Base-by-base conservation (phyloP, 2,888 invertebrate species). In the Diplolepis rosae region DNA sequence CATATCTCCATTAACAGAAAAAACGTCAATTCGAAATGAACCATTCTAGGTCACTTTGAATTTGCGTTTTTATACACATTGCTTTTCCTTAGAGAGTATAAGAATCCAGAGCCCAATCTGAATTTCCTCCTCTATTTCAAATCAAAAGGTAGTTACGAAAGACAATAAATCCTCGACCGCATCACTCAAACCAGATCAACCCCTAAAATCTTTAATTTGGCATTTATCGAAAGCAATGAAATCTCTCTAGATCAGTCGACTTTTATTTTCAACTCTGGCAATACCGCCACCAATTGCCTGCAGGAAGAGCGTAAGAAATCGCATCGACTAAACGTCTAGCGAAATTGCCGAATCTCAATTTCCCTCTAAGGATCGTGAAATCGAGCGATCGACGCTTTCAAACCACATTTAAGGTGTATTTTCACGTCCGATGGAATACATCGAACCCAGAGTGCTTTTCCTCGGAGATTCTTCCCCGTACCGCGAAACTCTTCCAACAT, bases 341-440 rank as follows among this genome's bases (percentile, higher is more conserved):
- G 39, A 61, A 61, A 61, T 61, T 61, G 61, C 39, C 61, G 61
- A 61, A 61, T 61, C 61, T 61, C 61, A 61, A 61, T 61, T 61
- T 61, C 61, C 61, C 39, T 61, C 39, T 61, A 35, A 61, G 61
- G 61, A 61, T 61, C 39, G 61, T 61, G 61, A 61, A 61, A 61
- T 61, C 39, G 61, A 61, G 61, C 61, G 61, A 61, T 61, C 61
- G 39, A 24, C 35, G 61, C 61, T 39, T 61, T 39, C 39, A 35
- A 61, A 61, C 61, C 39, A 61, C 56, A 61, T 61, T 61, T 61
- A 61, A 61, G 56, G 35, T 56, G 24, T 61, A 61, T 61, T 61
- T 61, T 39, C 39, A 39, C 61, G 4, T 61, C 39, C 56, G 24
- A 56, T 22, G 35, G 39, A n/a, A 35, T 61, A 56, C 35, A 56